Base-by-base conservation (phyloP, 2,797 vertebrate genomes). In the Perdix hodgsoniae region DNA sequence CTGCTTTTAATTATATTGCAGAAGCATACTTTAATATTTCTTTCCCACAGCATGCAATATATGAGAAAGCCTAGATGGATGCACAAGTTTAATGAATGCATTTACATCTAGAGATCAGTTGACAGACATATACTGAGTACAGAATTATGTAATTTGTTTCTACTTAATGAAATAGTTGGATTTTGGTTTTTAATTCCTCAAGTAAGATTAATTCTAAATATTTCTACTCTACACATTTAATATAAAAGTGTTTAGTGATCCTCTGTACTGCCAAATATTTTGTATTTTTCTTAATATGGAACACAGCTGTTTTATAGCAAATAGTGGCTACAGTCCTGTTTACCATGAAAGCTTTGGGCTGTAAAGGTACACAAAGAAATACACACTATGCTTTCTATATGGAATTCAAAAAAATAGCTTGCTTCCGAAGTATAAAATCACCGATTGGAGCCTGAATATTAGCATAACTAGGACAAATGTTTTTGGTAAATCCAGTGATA, bases 401-500 rank as follows among this genome's bases (percentile, higher is more conserved):
- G 27, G 63, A 79, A 80, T 54, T 67, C 18, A 87, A 82, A 19
- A 84, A 88, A 65, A 65, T 6, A 66, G 17, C 39, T 95, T 70
- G 26, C 47, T 63, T 16, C 57, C 11, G 69, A 63, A 75, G 31
- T 37, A 35, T 44, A 33, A 81, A 33, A 24, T 7, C 31, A 87
- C 29, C 14, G 52, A 40, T 59, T 10, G 52, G 24, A 91, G 44
- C 39, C 31, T 86, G 52, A 21, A 74, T 44, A 14, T n/a, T 81
- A 49, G 13, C 23, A 3, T 21, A 90, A 40, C 47, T 29, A 47
- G 35, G 29, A 57, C 24, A 92, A 52, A 60, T 44, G 8, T 12
- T 67, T 45, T 39, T 47, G 8, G 11, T 39, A 91, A 76, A 76
- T 33, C 50, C n/a, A 74, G 33, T 7, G 8, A 27, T 22, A 87